Evolutionary conservation across 2,113 vertebrate genomes (phyloP).

Genomic region (Pterocles orientalis): DNA sequence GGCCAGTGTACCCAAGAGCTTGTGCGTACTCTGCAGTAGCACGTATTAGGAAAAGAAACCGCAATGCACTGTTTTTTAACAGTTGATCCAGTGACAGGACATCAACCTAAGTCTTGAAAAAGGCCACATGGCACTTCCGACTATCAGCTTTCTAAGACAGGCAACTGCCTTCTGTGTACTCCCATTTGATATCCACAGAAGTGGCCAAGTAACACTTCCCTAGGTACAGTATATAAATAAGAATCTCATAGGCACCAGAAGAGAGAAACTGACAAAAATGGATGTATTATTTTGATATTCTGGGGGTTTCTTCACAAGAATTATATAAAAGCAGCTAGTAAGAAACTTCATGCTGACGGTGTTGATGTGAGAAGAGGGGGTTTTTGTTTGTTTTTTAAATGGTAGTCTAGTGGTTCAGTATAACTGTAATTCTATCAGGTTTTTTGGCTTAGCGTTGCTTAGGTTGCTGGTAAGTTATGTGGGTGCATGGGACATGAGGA

Average conservation of each 20-base stretch:
- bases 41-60: not conserved
- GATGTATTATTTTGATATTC: not conserved
- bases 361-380: not conserved
- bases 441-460: not conserved
- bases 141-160: not conserved
- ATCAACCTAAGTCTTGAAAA: not conserved
- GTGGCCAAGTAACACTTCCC: not conserved
- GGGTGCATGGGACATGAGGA: not conserved
- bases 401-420: not conserved
- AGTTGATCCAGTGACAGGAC: not conserved
- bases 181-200: not conserved
- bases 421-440: not conserved
- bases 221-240: not conserved
- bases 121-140: not conserved
- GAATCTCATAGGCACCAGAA: not conserved
- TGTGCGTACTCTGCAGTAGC: not conserved
- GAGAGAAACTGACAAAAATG: not conserved
- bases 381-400: not conserved
- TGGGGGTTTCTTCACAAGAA: not conserved
- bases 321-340: not conserved
- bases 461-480: not conserved
- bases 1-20: not conserved
- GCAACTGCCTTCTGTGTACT: not conserved
- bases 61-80: accelerated
- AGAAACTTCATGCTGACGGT: not conserved